Evolutionary conservation across 1,140 invertebrate genomes (phyloP), one percentile per base, ranked within the genome.

Genomic region (Solen grandis): DNA sequence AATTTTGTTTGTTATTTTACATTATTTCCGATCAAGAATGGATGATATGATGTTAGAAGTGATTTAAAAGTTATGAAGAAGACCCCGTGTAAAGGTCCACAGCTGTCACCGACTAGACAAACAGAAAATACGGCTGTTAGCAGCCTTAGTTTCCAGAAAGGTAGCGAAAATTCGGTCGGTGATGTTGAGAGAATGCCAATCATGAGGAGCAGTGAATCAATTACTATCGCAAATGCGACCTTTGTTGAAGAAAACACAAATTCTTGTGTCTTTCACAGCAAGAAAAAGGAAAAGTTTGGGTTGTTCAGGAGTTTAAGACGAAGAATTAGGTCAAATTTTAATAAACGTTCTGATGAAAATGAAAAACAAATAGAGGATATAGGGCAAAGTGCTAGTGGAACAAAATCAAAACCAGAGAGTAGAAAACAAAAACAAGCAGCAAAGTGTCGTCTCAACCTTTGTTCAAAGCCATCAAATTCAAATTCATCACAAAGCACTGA

Each of bases 401-500:
- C 31, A 29, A 80, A 72, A 62, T 33, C 36, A 33, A 82, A 85
- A 54, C 55, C 70, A 38, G 75, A 78, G 14, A 35, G 46, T 35
- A 83, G 77, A 68, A 83, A 63, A 69, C 78, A 65, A 35, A 86
- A 82, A 55, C 66, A 77, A 65, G 76, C 59, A 36, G 78, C 59
- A 50, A 84, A 83, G 31, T 84, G 85, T 66, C 69, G 74, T 33
- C 63, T 81, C 27, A 66, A 63, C 50, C 50, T 85, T 36, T 85
- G 81, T 83, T 82, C 83, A 69, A 76, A 76, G 36, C 83, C 85
- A 69, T 84, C 83, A 5, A 86, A 84, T 52, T 86, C 83, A 29
- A 86, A 85, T 66, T 86, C 87, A 63, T 90, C 88, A 54, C 85
- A 85, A 60, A 90, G 87, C 65, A 85, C 85, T 81, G 87, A 88